phyloP scores from a whole-genome alignment of 1,140 invertebrate genomes.

The Neodiprion lecontei region DNA sequence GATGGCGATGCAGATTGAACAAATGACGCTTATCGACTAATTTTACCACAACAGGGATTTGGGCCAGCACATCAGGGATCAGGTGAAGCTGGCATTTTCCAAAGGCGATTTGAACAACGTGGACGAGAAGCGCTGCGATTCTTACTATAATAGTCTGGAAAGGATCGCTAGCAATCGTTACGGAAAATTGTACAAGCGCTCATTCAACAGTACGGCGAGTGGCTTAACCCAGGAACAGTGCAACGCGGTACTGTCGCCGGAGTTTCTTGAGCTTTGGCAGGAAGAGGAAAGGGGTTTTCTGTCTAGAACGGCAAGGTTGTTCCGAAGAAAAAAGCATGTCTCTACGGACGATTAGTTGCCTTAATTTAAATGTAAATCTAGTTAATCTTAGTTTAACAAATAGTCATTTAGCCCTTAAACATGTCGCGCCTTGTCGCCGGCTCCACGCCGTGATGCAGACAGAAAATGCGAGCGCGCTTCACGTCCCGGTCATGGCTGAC shows the following conservation, averaged over 20 bases:
- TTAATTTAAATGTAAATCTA: constrained; percentile 3
- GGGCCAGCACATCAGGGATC: constrained; percentile 74
- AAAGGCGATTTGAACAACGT: constrained; percentile 62
- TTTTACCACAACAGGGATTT: constrained; percentile 72
- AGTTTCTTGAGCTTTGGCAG: constrained; percentile 70
- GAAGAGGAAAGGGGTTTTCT: constrained; percentile 66
- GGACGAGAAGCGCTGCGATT: constrained; percentile 68
- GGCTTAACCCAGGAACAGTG: constrained; percentile 76
- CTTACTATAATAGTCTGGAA: constrained; percentile 73
- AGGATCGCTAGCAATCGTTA: constrained; percentile 75
- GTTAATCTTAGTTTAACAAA: not conserved
- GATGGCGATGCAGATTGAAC: not conserved
- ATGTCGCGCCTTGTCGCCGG: not conserved
- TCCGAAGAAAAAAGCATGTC: constrained; percentile 45
- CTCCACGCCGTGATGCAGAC: constrained; percentile 23
- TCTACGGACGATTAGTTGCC: constrained; percentile 43
- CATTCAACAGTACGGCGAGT: constrained; percentile 67
- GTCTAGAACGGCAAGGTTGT: constrained; percentile 48
- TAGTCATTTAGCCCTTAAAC: not conserved
- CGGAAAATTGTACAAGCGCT: constrained; percentile 68
- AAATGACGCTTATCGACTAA: constrained; percentile 25
- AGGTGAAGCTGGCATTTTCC: constrained; percentile 71
- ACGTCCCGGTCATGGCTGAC: constrained; percentile 75
- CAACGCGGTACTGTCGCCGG: constrained; percentile 72
- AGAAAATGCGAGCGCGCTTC: constrained; percentile 47